Conservation (phyloP, 2,113 vertebrate genomes). For the Sclerurus mexicanus region DNA sequence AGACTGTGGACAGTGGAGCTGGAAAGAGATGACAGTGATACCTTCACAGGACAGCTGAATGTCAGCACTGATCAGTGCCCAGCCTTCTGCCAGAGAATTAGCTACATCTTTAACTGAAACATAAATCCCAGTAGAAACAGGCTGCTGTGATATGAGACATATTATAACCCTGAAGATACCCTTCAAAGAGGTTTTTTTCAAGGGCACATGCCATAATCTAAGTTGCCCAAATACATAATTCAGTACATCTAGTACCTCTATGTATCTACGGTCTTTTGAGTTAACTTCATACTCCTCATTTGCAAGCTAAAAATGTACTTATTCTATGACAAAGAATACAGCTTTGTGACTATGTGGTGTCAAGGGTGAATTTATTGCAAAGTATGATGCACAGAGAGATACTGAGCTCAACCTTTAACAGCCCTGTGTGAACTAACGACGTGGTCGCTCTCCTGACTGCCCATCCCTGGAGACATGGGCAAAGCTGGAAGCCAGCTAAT, state of each 20-base stretch:
- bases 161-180: neutral
- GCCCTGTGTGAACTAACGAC: neutral
- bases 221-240: neutral
- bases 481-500: neutral
- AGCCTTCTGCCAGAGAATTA: neutral
- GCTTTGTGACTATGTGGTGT: neutral
- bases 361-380: neutral
- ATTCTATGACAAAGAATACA: neutral
- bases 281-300: neutral
- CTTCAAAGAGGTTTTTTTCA: neutral
- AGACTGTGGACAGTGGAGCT: neutral
- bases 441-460: accelerated
- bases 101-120: neutral
- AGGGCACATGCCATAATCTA: neutral
- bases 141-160: neutral
- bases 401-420: neutral
- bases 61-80: neutral
- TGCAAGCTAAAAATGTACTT: neutral
- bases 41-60: neutral
- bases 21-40: neutral
- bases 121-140: neutral
- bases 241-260: neutral
- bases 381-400: neutral
- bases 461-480: neutral
- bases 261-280: neutral